phyloP scores from a whole-genome alignment of 2,113 vertebrate genomes.

The Pygoscelis adeliae region DNA sequence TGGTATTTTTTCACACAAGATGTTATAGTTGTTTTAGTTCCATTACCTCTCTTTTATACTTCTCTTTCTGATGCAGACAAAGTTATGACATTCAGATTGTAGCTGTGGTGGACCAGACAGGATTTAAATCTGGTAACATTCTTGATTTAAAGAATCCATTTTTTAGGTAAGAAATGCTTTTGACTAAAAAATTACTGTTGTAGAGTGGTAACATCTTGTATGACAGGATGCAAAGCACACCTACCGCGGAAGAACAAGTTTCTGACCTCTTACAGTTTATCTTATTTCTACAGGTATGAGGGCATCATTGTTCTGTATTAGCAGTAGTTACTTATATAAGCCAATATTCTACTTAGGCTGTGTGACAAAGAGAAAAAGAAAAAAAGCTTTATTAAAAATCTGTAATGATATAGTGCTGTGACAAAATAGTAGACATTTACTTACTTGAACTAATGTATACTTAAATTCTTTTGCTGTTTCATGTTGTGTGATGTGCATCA shows the following conservation, averaged over 20 bases:
- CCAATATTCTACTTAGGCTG: background rate
- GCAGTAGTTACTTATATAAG: background rate
- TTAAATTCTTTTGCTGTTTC: background rate
- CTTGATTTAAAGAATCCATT: constrained; percentile 83
- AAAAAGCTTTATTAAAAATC: background rate
- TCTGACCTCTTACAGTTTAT: background rate
- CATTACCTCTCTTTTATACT: background rate
- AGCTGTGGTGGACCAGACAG: constrained; percentile 80
- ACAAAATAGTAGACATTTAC: background rate
- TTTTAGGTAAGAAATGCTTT: constrained; percentile 74
- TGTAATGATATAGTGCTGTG: background rate
- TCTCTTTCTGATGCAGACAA: constrained; percentile 67
- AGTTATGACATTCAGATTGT: constrained; percentile 84
- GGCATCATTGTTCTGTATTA: background rate
- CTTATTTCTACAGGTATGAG: background rate
- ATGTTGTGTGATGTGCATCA: background rate
- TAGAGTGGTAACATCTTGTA: background rate
- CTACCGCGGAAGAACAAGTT: background rate
- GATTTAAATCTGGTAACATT: constrained; percentile 81
- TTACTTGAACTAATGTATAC: background rate
- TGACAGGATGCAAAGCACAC: background rate
- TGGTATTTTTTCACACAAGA: background rate
- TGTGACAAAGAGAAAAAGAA: background rate
- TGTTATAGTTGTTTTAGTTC: background rate
- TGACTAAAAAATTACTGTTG: background rate